phyloP scores from a whole-genome alignment of 2,797 vertebrate species.

The Anas flavirostris region DNA sequence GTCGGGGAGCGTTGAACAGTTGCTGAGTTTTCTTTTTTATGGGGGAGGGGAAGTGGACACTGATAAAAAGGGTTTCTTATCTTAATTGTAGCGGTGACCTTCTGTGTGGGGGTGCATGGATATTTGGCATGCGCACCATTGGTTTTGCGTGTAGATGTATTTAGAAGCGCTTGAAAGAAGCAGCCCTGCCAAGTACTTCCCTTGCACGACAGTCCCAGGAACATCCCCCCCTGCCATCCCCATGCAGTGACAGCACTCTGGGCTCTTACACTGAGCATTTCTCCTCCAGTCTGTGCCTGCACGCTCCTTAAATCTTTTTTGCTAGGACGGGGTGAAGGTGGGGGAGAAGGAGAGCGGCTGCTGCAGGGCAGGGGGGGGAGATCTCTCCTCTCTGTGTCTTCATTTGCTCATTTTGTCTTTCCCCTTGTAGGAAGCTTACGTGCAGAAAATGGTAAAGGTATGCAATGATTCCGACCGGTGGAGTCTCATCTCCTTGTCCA shows the following conservation, averaged over 20 bases:
- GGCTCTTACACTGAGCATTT: not conserved
- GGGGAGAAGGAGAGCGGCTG: not conserved
- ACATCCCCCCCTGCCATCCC: not conserved
- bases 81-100: not conserved
- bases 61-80: not conserved
- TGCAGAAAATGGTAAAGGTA: slow-evolving; percentile 99
- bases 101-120: not conserved
- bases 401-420: slow-evolving; percentile 72
- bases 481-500: slow-evolving; percentile 99
- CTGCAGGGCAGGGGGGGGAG: not conserved
- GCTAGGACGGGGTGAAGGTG: not conserved
- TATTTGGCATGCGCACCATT: not conserved
- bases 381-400: slow-evolving; percentile 26
- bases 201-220: not conserved
- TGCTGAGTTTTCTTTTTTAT: no score
- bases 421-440: slow-evolving; percentile 92
- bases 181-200: not conserved
- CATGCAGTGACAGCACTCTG: not conserved
- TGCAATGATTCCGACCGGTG: slow-evolving; percentile 98
- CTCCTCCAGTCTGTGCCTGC: not conserved
- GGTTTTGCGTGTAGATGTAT: not conserved
- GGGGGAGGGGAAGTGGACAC: not conserved
- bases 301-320: not conserved
- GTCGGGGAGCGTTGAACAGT: not conserved
- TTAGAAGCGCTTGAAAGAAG: not conserved